These are phyloP conservation scores for Ophioninae sp. DNA, from an alignment of 2,888 invertebrate genomes.

Conservation along the genomic window DNA sequence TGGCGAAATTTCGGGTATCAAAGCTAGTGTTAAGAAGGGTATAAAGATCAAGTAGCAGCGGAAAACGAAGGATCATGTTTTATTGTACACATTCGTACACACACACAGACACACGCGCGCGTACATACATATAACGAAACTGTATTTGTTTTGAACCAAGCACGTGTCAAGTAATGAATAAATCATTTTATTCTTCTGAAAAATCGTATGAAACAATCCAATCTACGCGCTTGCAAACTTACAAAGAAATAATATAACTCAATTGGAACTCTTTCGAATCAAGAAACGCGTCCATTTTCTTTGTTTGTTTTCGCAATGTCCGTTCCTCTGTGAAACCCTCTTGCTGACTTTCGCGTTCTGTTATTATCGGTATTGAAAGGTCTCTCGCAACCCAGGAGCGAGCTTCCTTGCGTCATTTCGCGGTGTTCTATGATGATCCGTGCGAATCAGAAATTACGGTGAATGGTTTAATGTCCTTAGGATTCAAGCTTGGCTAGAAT, in stretches of 20 bases:
- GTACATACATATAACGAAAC: conserved; percentile 8
- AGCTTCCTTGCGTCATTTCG: conserved; percentile 7
- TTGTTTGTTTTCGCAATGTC: conserved; percentile 15
- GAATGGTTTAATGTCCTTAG: conserved; percentile 71
- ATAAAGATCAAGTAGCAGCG: conserved; percentile 89
- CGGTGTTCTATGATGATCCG: conserved; percentile 13
- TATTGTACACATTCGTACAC: conserved; percentile 5
- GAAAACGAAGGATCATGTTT: neutral
- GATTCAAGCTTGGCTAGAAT: conserved; percentile 95
- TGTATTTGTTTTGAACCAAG: neutral
- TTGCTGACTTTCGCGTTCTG: conserved; percentile 3
- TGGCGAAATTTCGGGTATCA: conserved; percentile 97
- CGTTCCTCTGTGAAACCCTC: conserved; percentile 11
- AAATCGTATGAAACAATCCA: conserved; percentile 72
- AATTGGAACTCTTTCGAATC: conserved; percentile 50
- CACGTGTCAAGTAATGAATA: conserved; percentile 64
- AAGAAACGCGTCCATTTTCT: conserved; percentile 23
- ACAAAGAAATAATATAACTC: conserved; percentile 66
- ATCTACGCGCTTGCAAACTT: conserved; percentile 70
- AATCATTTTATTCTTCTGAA: conserved; percentile 72
- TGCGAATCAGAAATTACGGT: conserved; percentile 62
- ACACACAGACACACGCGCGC: no score
- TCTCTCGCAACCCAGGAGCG: conserved; percentile 3
- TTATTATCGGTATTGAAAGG: conserved; percentile 1
- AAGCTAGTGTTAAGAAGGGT: conserved; percentile 93